Conservation (phyloP, 2,888 invertebrate genomes). For the Halictus quadricinctus region DNA sequence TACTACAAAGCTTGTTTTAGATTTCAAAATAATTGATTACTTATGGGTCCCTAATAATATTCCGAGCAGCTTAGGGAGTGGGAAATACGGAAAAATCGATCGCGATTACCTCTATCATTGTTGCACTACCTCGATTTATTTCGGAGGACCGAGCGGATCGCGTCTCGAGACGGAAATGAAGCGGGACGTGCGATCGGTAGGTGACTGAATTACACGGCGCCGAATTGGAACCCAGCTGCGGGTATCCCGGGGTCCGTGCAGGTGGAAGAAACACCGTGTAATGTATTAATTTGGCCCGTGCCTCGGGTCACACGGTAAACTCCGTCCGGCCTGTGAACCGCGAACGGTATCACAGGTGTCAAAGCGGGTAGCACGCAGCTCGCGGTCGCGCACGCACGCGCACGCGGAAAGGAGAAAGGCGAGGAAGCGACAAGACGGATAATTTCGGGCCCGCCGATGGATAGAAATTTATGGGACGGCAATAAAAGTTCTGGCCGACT, state of each 20-base stretch:
- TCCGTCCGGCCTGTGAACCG: slow-evolving; percentile 20
- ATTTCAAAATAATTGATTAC: too few species aligned
- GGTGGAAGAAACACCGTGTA: slow-evolving; percentile 49
- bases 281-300: slow-evolving; percentile 54
- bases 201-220: slow-evolving; percentile 43
- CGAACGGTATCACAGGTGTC: slow-evolving; percentile 27
- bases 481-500: slow-evolving; percentile 33
- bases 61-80: too few species aligned
- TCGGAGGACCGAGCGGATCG: not conserved
- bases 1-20: too few species aligned
- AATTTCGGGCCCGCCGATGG: slow-evolving; percentile 20
- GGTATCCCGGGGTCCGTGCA: slow-evolving; percentile 47
- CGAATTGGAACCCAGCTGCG: slow-evolving; percentile 39
- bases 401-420: not conserved
- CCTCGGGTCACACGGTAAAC: slow-evolving; percentile 49
- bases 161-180: not conserved
- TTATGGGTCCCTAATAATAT: too few species aligned
- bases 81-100: too few species aligned
- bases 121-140: too few species aligned
- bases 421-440: slow-evolving; percentile 24
- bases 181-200: not conserved
- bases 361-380: not conserved
- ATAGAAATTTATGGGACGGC: slow-evolving; percentile 41
- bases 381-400: not conserved
- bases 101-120: too few species aligned